Base-by-base conservation (phyloP, 2,797 vertebrate species). In the Aulostomus chinensis region DNA sequence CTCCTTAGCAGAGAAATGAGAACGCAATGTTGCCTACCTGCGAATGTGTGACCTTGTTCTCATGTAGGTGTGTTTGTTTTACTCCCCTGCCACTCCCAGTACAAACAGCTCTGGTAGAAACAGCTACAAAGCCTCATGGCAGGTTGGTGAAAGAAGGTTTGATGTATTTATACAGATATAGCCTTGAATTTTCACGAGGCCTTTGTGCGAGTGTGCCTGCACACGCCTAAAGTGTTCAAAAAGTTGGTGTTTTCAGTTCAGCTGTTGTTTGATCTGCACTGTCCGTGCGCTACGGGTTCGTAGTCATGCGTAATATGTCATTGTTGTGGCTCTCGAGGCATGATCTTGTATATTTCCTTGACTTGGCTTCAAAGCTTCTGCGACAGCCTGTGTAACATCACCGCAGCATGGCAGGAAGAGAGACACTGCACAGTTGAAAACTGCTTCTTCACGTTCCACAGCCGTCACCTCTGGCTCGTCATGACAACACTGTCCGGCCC, bases 31-130 rank as follows among this genome's bases (percentile, higher is more conserved):
- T 39, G 18, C 38, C 53, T 40, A 71, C 76, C 68, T 68, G 70
- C 49, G 29, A 53, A 54, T 65, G 58, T 62, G 29, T 64, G 63
- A 76, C 76, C 63, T 78, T 56, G 58, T 58, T 70, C 48, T 57
- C 1, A 3, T 43, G 22, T 25, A 52, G 64, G 73, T 38, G 58
- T 86, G 78, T 87, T 89, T 89, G 81, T 64, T 81, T 80, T 80
- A 57, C 60, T 66, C 64, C 36, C 2, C 43, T 36, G 66, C 70
- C 76, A 49, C 80, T 83, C 83, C 84, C 58, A 83, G 62, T 7
- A 48, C 81, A 89, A 85, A 87, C 60, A 87, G 45, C 53, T 9
- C 47, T 4, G 29, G 28, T 25, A 31, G 56, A 46, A 29, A 45
- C 11, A 39, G 31, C n/a, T 24, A 47, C 54, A 60, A 16, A 61